Evolutionary conservation across 2,113 vertebrate species (phyloP), one percentile per base, ranked within the genome.

Genomic region (Chaetodon trifascialis): DNA sequence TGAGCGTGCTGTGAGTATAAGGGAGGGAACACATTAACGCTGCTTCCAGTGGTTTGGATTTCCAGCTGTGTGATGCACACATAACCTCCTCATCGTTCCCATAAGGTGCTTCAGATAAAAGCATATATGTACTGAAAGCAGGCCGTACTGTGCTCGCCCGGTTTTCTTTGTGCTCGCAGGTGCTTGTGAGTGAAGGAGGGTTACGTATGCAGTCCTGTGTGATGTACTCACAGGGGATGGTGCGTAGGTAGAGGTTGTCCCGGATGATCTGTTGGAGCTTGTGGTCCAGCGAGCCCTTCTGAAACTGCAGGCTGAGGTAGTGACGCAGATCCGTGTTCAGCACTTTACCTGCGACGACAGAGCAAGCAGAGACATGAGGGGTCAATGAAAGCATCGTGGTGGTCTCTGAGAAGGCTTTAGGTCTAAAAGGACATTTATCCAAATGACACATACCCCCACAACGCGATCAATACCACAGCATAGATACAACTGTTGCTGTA

Each of bases 181-280:
- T 67, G 44, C 21, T 19, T 23, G 11, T 10, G 42, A 72, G 47
- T 47, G 46, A 72, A 30, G 21, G 62, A 3, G 46, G 44, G 15
- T 19, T 49, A 34, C 5, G 2, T 52, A 44, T 55, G 64, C 8
- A n/a, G 10, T 4, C 7, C 34, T 8, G 64, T 12, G 0, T 0
- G 12, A 11, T 16, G 70, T 65, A 98, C 97, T 97, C 94, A 99
- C 98, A 99, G 85, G 98, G 98, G 89, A 99, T 98, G 86, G 98
- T 99, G 94, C 98, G 97, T 86, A 99, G 92, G 93, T 99, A 99
- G 82, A 99, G 97, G 93, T 99, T 99, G 94, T 99, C 98, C 92
- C 98, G 96, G 91, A 99, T 99, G 84, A 98, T 95, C 94, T 99
- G 98, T 90, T 99, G 98, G 4, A 99, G 96, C 90, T 99, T 98